Percentiles rank a stretch among this genome's conserved stretches.
phyloP scores from a whole-genome alignment of 2,113 vertebrate genomes.

The Paralichthys olivaceus region DNA sequence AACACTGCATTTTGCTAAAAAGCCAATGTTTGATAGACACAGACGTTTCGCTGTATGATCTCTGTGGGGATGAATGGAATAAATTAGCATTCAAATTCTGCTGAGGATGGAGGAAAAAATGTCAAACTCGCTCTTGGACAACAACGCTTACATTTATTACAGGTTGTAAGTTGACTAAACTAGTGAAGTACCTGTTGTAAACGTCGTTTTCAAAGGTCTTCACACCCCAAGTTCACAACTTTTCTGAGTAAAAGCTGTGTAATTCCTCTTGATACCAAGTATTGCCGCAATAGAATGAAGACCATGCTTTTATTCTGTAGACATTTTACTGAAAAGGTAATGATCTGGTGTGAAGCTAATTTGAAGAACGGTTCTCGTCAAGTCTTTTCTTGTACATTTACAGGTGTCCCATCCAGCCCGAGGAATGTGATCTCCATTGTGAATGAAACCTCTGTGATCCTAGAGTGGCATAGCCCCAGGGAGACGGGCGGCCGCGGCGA shows the following conservation, averaged over 20 bases:
- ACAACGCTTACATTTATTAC: slow-evolving; percentile 41
- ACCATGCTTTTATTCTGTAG: no score
- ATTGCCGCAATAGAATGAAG: no score
- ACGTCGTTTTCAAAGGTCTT: not conserved
- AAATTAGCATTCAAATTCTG: slow-evolving; percentile 61
- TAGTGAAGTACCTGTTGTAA: not conserved
- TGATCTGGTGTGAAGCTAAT: no score
- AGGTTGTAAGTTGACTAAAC: slow-evolving; percentile 22
- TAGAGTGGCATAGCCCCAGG: slow-evolving; percentile 95
- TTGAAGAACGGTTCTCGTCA: no score
- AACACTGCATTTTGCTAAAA: slow-evolving; percentile 73
- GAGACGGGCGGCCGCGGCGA: slow-evolving; percentile 93
- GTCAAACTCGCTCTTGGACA: slow-evolving; percentile 29
- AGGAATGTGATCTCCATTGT: slow-evolving; percentile 97
- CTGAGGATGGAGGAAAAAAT: slow-evolving; percentile 39
- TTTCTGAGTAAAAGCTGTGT: not conserved
- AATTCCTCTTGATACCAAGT: no score
- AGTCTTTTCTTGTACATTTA: not conserved
- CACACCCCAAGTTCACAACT: not conserved
- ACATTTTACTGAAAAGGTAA: no score
- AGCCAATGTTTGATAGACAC: slow-evolving; percentile 76
- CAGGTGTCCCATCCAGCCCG: slow-evolving; percentile 95
- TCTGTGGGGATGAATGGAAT: slow-evolving; percentile 68
- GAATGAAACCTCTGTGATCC: slow-evolving; percentile 96
- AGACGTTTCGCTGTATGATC: slow-evolving; percentile 67